Percentiles rank a stretch among this genome's conserved stretches.
Conservation (phyloP, 2,113 vertebrate species). For the Microtus pennsylvanicus region DNA sequence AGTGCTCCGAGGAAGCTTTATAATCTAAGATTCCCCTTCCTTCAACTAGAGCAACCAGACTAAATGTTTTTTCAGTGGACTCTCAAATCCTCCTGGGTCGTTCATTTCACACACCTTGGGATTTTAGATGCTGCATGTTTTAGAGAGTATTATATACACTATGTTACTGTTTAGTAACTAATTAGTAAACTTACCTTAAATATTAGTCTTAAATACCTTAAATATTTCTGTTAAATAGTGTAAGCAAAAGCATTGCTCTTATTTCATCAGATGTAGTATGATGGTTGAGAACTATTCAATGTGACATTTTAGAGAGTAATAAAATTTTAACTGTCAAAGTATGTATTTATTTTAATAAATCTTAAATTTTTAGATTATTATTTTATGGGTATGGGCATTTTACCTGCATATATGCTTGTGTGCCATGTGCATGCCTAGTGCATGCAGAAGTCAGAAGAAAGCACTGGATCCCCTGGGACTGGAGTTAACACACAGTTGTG, state of each 20-base stretch:
- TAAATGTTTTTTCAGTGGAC: not conserved
- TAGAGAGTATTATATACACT: not conserved
- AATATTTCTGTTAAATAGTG: not conserved
- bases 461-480: not conserved
- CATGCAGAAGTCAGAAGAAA: not conserved
- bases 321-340: slow-evolving; percentile 37
- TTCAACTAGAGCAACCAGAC: not conserved
- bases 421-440: not conserved
- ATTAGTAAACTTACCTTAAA: not conserved
- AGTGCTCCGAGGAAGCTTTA: not conserved
- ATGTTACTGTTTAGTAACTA: not conserved
- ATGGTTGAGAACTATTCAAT: not conserved
- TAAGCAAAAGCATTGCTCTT: not conserved
- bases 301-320: slow-evolving; percentile 8
- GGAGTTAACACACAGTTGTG: not conserved
- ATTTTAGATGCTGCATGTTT: not conserved
- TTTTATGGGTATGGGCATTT: not conserved
- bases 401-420: not conserved
- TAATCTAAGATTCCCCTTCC: not conserved
- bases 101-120: not conserved
- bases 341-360: slow-evolving; percentile 37
- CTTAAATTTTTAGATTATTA: not conserved
- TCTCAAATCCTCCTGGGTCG: not conserved
- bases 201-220: not conserved
- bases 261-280: not conserved